Base-by-base conservation (phyloP, 2,113 vertebrate species). In the Notarius quadriscutis region DNA sequence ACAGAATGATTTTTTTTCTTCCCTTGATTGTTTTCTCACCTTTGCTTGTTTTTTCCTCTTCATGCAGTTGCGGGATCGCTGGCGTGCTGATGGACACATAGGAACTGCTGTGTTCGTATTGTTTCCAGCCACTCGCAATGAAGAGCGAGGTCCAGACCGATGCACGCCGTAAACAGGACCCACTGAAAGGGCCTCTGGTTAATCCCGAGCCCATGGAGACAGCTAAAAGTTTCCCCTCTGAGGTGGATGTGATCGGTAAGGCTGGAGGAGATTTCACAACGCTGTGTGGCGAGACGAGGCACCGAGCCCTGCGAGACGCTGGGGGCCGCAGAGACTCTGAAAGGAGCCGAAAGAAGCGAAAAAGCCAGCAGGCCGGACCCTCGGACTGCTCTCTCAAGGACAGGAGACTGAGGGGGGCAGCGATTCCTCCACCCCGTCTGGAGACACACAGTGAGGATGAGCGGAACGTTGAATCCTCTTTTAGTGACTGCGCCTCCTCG, bases 71-170 rank as follows among this genome's bases (percentile, higher is more conserved):
- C 89, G 93, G 85, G 89, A 90, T 93, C 95, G 92, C 85, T 90
- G 95, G 95, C 95, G 95, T 95, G 93, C 95, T 92, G 93, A 96
- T 95, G 94, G 96, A 95, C 91, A 94, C 95, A 92, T 95, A 94
- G 93, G 92, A 90, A 48, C 90, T 71, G 75, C 86, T 95, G 93
- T 60, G 65, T 89, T 89, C 75, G 88, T 92, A 83, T 92, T 92
- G 90, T 87, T 88, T 93, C 91, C 87, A 92, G 93, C 89, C 94
- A 95, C 96, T 96, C 97, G 96, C 95, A 95, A 99, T 99, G 98
- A 99, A 99, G 97, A 99, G 97, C 96, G 98, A 99, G 95, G 95
- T 98, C 94, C 93, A 97, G 89, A 95, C 98, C 94, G 97, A 97
- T 93, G 95, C 96, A 90, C 94, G 97, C 92, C 96, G 96, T 93